phyloP scores from a whole-genome alignment of 2,797 vertebrate genomes.

The Macropodus opercularis region DNA sequence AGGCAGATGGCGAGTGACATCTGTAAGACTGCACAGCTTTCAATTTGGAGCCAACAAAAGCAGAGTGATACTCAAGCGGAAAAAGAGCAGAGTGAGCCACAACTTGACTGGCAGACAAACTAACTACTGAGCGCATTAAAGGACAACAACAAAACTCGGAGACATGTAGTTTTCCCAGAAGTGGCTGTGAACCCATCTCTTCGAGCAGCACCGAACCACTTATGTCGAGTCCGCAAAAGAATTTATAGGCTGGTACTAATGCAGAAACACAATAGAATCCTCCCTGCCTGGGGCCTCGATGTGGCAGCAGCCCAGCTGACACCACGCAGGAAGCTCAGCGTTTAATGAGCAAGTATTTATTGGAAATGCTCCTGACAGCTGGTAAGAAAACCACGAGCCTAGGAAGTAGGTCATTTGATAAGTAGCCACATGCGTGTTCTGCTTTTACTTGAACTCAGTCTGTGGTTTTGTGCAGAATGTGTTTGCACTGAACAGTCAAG shows the following conservation, averaged over 20 bases:
- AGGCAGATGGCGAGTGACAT: constrained; percentile 36
- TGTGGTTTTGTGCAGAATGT: constrained; percentile 11
- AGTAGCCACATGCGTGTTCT: constrained; percentile 29
- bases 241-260: not conserved
- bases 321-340: constrained; percentile 33
- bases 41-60: constrained; percentile 12
- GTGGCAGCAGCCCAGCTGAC: constrained; percentile 29
- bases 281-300: constrained; percentile 1
- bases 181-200: not conserved
- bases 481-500: not conserved
- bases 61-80: constrained; percentile 13
- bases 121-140: not conserved
- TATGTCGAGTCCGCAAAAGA: not conserved
- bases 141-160: not conserved
- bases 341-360: constrained; percentile 49
- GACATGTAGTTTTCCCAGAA: not conserved
- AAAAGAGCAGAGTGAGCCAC: not conserved
- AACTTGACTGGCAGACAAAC: not conserved
- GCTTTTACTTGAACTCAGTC: constrained; percentile 28
- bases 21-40: constrained; percentile 19
- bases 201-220: not conserved
- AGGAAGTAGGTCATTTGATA: constrained; percentile 47
- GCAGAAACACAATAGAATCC: constrained; percentile 9
- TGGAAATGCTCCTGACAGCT: constrained; percentile 38
- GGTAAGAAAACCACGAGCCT: constrained; percentile 31